Percentiles rank a stretch among this genome's conserved stretches.
These are phyloP conservation scores for Labeo rohita DNA, from an alignment of 2,113 vertebrate genomes.

Conservation along the genomic window DNA sequence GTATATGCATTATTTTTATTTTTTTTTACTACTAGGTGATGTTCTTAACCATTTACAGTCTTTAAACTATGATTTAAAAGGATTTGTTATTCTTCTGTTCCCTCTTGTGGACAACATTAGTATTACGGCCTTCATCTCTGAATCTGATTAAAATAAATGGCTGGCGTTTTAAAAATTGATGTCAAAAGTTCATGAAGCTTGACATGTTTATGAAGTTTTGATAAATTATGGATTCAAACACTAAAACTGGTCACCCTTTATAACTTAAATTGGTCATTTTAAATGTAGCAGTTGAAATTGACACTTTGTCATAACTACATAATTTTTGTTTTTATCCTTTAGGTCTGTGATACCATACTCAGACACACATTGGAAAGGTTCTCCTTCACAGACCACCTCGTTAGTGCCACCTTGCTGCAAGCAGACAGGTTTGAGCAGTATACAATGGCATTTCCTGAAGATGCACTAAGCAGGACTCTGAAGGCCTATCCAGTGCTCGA, in stretches of 20 bases:
- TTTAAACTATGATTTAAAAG: no score
- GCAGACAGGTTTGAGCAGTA: conserved; percentile 52
- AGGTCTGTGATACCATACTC: conserved; percentile 20
- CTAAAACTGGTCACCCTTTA: not conserved
- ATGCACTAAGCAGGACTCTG: conserved; percentile 42
- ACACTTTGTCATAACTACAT: conserved; percentile 13
- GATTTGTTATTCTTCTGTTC: no score
- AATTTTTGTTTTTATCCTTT: conserved; percentile 10
- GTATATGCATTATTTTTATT: no score
- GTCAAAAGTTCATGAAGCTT: no score
- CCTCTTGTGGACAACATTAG: not conserved
- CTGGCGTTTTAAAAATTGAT: not conserved
- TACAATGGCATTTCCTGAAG: conserved; percentile 43
- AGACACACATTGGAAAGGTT: conserved; percentile 26
- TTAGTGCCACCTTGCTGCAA: conserved; percentile 49
- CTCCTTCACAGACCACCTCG: conserved; percentile 50
- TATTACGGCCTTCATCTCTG: not conserved
- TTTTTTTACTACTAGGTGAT: no score
- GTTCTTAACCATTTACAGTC: no score
- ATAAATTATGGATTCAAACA: not conserved
- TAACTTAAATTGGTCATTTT: no score
- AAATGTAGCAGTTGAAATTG: not conserved
- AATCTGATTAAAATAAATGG: not conserved
- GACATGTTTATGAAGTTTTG: not conserved
- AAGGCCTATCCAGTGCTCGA: conserved; percentile 50